A percentile compares a stretch with the other conserved stretches of the same genome.
Conservation (phyloP, 2,797 vertebrate species). For the Malacoctenus gilli region DNA sequence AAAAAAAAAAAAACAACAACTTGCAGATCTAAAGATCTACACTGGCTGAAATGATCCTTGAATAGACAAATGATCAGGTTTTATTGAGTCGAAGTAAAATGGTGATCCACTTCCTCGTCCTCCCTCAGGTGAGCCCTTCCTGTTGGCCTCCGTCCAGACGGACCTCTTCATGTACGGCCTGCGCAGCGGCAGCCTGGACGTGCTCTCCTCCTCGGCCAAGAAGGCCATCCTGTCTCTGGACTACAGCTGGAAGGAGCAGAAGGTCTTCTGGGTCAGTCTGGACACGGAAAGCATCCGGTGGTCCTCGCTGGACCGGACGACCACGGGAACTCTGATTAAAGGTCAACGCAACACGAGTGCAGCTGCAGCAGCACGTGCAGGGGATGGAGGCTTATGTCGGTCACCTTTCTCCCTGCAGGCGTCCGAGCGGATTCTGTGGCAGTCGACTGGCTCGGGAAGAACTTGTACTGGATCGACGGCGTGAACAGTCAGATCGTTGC, state of each 20-base stretch:
- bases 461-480: slow-evolving; percentile 91
- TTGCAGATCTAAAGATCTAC: no score
- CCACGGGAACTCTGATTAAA: slow-evolving; percentile 85
- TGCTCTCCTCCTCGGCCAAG: slow-evolving; percentile 80
- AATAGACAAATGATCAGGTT: no score
- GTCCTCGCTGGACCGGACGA: slow-evolving; percentile 83
- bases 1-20: no score
- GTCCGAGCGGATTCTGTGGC: slow-evolving; percentile 87
- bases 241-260: slow-evolving; percentile 87
- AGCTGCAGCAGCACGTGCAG: no score
- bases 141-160: slow-evolving; percentile 85
- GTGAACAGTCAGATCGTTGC: slow-evolving; percentile 84
- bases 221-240: slow-evolving; percentile 85
- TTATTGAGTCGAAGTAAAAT: no score
- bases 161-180: slow-evolving; percentile 84
- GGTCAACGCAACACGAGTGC: slow-evolving; percentile 70
- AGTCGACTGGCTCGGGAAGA: slow-evolving; percentile 91
- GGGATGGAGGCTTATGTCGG: no score
- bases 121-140: slow-evolving; percentile 79
- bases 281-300: slow-evolving; percentile 86
- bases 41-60: no score
- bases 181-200: slow-evolving; percentile 78
- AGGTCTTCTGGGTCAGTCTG: slow-evolving; percentile 88
- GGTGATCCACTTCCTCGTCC: neutral
- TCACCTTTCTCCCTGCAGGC: slow-evolving; percentile 72